Conservation (phyloP, 2,888 invertebrate genomes). For the Drosophila limbata region DNA sequence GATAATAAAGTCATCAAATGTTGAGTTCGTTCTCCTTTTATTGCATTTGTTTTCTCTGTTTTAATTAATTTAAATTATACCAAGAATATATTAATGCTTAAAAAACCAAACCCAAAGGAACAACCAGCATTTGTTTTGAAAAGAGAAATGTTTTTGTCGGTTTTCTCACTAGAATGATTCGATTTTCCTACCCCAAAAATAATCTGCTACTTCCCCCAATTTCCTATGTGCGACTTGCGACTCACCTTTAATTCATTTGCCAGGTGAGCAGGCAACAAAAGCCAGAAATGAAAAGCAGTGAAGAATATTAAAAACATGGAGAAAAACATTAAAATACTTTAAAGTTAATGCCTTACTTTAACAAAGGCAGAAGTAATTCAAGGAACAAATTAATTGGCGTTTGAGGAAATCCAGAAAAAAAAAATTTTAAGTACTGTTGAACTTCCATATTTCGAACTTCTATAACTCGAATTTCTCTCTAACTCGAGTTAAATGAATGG, state of each 20-base stretch:
- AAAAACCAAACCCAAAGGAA: constrained; percentile 13
- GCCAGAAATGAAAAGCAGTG: background rate
- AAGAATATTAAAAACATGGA: background rate
- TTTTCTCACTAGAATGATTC: constrained; percentile 33
- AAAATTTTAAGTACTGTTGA: no score
- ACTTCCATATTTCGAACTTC: no score
- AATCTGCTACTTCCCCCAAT: constrained; percentile 24
- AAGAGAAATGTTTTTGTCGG: constrained; percentile 25
- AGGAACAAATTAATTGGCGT: background rate
- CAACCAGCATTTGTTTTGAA: constrained; percentile 41
- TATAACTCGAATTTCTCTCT: no score
- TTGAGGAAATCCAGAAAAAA: no score
- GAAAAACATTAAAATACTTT: no score
- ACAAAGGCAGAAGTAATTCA: background rate
- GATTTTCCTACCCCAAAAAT: constrained; percentile 39
- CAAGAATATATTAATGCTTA: constrained; percentile 31
- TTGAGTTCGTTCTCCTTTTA: constrained; percentile 63
- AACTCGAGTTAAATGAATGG: no score
- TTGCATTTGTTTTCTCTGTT: constrained; percentile 59
- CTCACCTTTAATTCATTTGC: constrained; percentile 44
- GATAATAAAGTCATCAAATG: constrained; percentile 78
- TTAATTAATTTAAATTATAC: constrained; percentile 78
- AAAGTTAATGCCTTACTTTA: background rate
- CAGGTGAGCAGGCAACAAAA: constrained; percentile 11
- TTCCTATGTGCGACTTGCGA: constrained; percentile 29